Percentiles rank a stretch among this genome's conserved stretches.
Evolutionary conservation across 2,113 vertebrate genomes (phyloP).

Genomic region (Ibidorhyncha struthersii): DNA sequence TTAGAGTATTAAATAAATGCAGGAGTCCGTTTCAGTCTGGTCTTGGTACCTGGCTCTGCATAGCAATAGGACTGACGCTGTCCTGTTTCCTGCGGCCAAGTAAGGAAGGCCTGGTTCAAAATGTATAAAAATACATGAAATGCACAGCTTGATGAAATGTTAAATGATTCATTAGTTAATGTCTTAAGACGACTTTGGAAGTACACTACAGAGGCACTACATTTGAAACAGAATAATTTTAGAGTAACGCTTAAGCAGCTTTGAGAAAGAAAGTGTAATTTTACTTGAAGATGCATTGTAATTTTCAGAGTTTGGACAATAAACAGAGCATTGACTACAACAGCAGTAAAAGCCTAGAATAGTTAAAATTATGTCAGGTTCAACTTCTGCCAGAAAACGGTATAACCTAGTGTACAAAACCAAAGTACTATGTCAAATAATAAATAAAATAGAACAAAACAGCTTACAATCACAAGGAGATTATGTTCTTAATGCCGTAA

Average conservation of each 20-base stretch:
- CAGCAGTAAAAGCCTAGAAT: not conserved
- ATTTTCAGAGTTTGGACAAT: not conserved
- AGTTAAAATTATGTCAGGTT: not conserved
- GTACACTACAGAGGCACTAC: not conserved
- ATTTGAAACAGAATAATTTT: not conserved
- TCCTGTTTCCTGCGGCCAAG: not conserved
- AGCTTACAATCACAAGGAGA: slow-evolving; percentile 36
- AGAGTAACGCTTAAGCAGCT: not conserved
- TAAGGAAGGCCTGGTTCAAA: not conserved
- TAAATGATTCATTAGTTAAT: not conserved
- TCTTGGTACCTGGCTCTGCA: not conserved
- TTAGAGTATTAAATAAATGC: not conserved
- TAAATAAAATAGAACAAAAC: slow-evolving; percentile 43
- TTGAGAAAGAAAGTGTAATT: not conserved
- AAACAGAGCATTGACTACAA: not conserved
- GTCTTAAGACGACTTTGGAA: not conserved
- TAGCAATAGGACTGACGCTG: not conserved
- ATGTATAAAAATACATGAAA: not conserved
- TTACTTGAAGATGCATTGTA: not conserved
- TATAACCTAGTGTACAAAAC: not conserved
- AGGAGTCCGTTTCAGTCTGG: not conserved
- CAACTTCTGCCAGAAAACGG: not conserved
- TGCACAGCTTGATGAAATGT: not conserved
- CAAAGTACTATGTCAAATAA: slow-evolving; percentile 3
- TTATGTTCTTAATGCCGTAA: slow-evolving; percentile 48